A percentile compares a stretch with the other conserved stretches of the same genome.
phyloP scores from a whole-genome alignment of 2,888 invertebrate genomes.

The Dendrolimus pini region DNA sequence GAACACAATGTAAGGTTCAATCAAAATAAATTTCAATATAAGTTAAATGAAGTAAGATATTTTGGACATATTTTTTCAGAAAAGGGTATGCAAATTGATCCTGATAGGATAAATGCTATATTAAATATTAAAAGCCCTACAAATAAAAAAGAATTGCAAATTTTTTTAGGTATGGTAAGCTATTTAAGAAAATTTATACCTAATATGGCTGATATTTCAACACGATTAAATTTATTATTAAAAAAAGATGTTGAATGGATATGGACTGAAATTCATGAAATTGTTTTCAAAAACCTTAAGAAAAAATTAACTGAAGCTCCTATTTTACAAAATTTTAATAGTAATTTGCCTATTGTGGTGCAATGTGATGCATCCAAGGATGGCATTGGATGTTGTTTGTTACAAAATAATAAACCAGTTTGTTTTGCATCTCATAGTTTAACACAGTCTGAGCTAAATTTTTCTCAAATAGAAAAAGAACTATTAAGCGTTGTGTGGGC shows the following conservation, averaged over 20 bases:
- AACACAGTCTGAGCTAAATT: no score
- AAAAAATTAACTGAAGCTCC: no score
- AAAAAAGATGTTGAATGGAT: conserved; percentile 13
- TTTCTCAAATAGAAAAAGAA: conserved; percentile 42
- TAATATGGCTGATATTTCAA: conserved; percentile 9
- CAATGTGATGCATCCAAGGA: no score
- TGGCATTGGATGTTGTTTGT: no score
- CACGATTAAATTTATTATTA: conserved; percentile 4
- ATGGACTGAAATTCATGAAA: no score
- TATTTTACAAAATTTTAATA: no score
- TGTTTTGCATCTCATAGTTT: no score
- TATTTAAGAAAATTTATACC: conserved; percentile 15
- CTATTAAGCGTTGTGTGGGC: conserved; percentile 31
- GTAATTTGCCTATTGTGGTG: no score
- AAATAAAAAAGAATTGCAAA: conserved; percentile 16
- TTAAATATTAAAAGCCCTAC: conserved; percentile 13
- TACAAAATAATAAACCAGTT: no score
- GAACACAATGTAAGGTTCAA: conserved; percentile 19
- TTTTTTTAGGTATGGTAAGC: conserved; percentile 14
- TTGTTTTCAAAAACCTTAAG: no score
- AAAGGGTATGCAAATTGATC: conserved; percentile 12
- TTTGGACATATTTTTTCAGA: conserved; percentile 23
- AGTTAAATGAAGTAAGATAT: conserved; percentile 15
- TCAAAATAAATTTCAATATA: conserved; percentile 20
- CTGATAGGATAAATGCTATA: conserved; percentile 12